Percentiles rank a stretch among this genome's conserved stretches.
These are phyloP conservation scores for Dryadula phaetusa DNA, from an alignment of 2,888 invertebrate genomes.

Conservation along the genomic window DNA sequence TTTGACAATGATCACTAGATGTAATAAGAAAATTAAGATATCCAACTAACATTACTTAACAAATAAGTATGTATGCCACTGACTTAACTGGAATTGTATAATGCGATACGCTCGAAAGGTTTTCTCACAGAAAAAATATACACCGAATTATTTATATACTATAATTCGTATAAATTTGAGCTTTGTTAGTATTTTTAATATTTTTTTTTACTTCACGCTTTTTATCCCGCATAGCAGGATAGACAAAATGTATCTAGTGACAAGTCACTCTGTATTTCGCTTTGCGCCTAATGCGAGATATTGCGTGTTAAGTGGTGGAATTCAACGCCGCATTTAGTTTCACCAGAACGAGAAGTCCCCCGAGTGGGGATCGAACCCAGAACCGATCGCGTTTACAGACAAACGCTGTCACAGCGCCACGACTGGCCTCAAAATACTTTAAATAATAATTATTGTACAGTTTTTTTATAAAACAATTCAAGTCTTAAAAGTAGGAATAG, in stretches of 20 bases:
- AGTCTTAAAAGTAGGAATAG: slow-evolving; percentile 39
- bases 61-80: slow-evolving; percentile 47
- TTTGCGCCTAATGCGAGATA: too few relatives aligned
- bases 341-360: too few relatives aligned
- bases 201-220: neutral
- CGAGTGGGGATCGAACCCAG: too few relatives aligned
- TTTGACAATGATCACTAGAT: slow-evolving; percentile 49
- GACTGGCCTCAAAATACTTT: slow-evolving; percentile 15
- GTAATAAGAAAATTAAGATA: slow-evolving; percentile 43
- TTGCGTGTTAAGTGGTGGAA: too few relatives aligned
- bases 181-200: slow-evolving; percentile 30
- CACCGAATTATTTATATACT: slow-evolving; percentile 34
- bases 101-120: slow-evolving; percentile 57
- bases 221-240: too few relatives aligned
- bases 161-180: slow-evolving; percentile 34
- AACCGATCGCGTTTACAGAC: too few relatives aligned
- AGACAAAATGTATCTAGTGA: too few relatives aligned
- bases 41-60: slow-evolving; percentile 48
- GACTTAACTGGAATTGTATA: slow-evolving; percentile 47
- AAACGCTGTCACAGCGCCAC: too few relatives aligned
- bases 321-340: too few relatives aligned
- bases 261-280: too few relatives aligned
- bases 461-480: slow-evolving; percentile 36
- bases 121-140: slow-evolving; percentile 63
- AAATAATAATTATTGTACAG: slow-evolving; percentile 2